Evolutionary conservation across 2,113 vertebrate genomes (phyloP), one percentile per base, ranked within the genome.

Genomic region (Merops nubicus): DNA sequence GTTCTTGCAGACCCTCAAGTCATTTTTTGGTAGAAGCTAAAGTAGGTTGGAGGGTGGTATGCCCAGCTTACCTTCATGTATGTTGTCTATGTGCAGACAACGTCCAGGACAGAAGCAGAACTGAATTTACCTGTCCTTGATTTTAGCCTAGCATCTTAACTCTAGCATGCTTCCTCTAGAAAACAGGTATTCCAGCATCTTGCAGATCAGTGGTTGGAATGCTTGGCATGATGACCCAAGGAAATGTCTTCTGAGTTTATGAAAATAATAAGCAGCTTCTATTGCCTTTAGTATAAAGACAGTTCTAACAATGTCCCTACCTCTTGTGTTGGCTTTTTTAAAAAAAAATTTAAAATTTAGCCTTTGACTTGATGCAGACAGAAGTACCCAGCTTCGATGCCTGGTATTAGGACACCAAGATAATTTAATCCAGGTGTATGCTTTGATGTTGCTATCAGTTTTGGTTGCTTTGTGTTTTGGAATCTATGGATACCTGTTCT

Each of bases 401-500:
- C 38, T 2, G 3, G 8, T 70, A 38, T 0, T 69, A 56, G 31
- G 17, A 74, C 4, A 3, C 9, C 0, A 5, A 31, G 25, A 15
- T 60, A 8, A 47, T 74, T 77, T 77, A 14, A 31, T 79, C 28
- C 28, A 20, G 28, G 14, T 48, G 7, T 3, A 0, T 64, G 13
- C 48, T 86, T 80, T 56, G 23, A 21, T 83, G 25, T 79, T 56
- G 6, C 68, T 57, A 6, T 75, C 62, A 36, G 0, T 59, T 93
- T 63, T 48, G 22, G 19, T 64, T 43, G 34, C 62, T 89, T 67
- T 4, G 3, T 47, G 14, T 63, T 28, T 65, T 56, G 60, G 33
- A 72, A 54, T 84, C 51, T 43, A 15, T 60, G 10, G 51, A 18
- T 20, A 12, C 6, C 15, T 74, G 2, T 80, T 85, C 51, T 65